A percentile compares a stretch with the other conserved stretches of the same genome.
phyloP scores from a whole-genome alignment of 2,888 invertebrate species.

The Drosophila stalkeri region DNA sequence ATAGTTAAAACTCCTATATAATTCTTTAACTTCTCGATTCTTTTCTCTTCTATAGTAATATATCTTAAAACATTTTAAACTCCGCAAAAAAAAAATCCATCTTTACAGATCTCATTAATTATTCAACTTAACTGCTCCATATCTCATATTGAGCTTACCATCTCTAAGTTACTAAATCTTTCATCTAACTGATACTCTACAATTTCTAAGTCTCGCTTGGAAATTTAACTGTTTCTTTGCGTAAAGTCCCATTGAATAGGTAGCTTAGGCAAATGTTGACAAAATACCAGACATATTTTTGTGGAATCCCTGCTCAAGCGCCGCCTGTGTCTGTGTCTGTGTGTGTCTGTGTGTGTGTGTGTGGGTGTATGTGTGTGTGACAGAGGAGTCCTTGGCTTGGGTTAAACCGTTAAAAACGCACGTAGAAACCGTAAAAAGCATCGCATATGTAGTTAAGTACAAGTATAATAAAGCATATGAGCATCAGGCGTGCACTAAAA shows the following conservation, averaged over 20 bases:
- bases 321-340: constrained; percentile 2
- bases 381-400: neutral
- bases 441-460: constrained; percentile 57
- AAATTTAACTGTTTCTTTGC: neutral
- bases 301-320: constrained; percentile 22
- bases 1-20: no score
- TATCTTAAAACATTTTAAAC: no score
- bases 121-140: no score
- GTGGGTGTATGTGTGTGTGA: neutral
- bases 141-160: no score
- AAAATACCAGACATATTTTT: constrained; percentile 18
- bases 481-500: constrained; percentile 66
- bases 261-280: constrained; percentile 14
- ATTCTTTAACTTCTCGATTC: no score
- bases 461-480: constrained; percentile 70
- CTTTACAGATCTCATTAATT: no score
- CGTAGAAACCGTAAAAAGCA: constrained; percentile 69
- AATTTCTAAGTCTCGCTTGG: neutral
- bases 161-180: no score
- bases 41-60: no score
- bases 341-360: neutral
- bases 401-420: constrained; percentile 50
- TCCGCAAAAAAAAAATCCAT: no score
- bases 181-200: neutral
- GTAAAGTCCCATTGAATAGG: constrained; percentile 18